These are phyloP conservation scores for Eospalax fontanierii DNA, from an alignment of 2,797 vertebrate species.

Conservation along the genomic window DNA sequence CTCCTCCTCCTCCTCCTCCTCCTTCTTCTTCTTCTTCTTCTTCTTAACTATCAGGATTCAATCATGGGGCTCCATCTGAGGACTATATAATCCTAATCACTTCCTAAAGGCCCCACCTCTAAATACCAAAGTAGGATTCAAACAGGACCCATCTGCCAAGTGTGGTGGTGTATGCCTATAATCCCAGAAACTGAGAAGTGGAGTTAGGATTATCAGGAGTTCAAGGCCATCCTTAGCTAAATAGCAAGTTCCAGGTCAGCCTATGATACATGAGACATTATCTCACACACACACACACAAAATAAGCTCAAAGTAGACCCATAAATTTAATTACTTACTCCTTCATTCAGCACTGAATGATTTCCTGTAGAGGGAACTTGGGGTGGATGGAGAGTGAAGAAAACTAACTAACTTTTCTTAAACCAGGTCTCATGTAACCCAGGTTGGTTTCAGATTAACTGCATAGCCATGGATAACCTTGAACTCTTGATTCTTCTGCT, in stretches of 20 bases:
- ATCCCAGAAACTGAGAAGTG: neutral
- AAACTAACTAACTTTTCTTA: neutral
- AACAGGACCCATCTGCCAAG: neutral
- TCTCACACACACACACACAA: too few species aligned
- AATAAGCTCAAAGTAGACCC: neutral
- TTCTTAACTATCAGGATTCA: neutral
- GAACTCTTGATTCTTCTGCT: neutral
- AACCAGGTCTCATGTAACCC: neutral
- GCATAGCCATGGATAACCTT: neutral
- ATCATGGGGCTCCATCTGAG: too few species aligned
- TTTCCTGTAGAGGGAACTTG: neutral
- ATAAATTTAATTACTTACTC: neutral
- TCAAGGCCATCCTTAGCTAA: neutral
- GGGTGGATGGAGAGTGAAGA: neutral
- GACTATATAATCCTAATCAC: neutral
- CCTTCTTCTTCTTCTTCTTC: too few species aligned
- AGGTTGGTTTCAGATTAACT: neutral
- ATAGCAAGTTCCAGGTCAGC: neutral
- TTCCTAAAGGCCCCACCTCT: neutral
- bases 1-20: too few species aligned
- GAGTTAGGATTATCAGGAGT: neutral
- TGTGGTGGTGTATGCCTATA: neutral
- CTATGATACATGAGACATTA: neutral
- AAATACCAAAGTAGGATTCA: neutral
- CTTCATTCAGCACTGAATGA: constrained; percentile 1